phyloP scores from a whole-genome alignment of 2,797 vertebrate genomes.

The Peromyscus aztecus region DNA sequence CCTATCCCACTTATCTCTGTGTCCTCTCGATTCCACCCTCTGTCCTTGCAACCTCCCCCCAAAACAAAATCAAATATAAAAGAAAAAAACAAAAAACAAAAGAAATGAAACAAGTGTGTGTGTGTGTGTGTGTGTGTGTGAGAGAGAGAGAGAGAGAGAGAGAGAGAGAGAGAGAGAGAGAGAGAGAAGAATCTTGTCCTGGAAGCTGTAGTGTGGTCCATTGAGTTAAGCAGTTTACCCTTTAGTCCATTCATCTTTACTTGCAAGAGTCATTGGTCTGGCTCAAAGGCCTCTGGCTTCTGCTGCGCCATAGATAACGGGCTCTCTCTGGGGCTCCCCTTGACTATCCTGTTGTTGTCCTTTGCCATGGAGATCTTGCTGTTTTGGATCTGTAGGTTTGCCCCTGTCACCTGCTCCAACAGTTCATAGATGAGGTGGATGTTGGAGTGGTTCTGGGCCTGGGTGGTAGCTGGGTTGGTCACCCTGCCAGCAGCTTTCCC shows the following conservation, averaged over 20 bases:
- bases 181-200: neutral
- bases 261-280: neutral
- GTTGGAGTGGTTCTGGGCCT: neutral
- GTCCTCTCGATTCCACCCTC: neutral
- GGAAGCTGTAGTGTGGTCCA: neutral
- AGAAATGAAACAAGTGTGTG: neutral
- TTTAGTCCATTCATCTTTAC: too few relatives aligned
- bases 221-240: neutral
- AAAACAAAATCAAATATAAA: neutral
- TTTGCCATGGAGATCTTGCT: neutral
- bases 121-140: too few relatives aligned
- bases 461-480: neutral
- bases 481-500: too few relatives aligned
- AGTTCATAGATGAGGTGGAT: neutral
- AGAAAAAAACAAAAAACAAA: neutral
- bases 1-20: neutral
- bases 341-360: neutral
- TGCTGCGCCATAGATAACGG: neutral
- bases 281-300: neutral
- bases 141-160: too few relatives aligned
- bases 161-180: too few relatives aligned
- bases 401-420: too few relatives aligned
- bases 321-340: neutral
- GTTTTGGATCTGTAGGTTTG: neutral
- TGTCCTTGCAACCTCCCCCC: neutral